These are phyloP conservation scores for Datnioides undecimradiatus DNA, from an alignment of 2,113 vertebrate genomes.

Conservation along the genomic window DNA sequence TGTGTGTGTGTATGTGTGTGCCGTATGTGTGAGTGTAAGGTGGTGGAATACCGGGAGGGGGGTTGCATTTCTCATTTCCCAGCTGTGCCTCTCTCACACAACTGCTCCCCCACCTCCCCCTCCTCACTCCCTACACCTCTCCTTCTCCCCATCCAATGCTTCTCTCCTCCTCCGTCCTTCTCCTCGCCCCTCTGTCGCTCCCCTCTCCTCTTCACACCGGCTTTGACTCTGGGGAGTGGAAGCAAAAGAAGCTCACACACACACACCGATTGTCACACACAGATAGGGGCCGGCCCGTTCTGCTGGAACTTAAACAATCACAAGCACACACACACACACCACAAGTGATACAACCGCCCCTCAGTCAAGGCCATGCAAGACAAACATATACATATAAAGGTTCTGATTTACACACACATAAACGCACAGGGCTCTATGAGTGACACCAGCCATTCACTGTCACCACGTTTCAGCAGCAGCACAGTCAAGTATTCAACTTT, in stretches of 20 bases:
- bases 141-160: constrained; percentile 39
- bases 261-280: constrained; percentile 34
- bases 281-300: constrained; percentile 47
- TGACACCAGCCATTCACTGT: constrained; percentile 24
- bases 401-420: constrained; percentile 44
- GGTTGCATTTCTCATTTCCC: constrained; percentile 84
- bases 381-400: constrained; percentile 61
- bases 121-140: constrained; percentile 31
- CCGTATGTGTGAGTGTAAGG: constrained; percentile 71
- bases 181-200: constrained; percentile 45
- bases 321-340: constrained; percentile 45
- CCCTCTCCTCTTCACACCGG: constrained; percentile 54
- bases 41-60: constrained; percentile 63
- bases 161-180: constrained; percentile 40
- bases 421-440: constrained; percentile 3
- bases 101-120: constrained; percentile 35
- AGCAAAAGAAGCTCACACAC: constrained; percentile 38
- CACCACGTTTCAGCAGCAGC: neutral
- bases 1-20: constrained; percentile 45
- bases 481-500: constrained; percentile 36
- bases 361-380: constrained; percentile 57
- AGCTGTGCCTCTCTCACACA: constrained; percentile 84
- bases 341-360: constrained; percentile 34
- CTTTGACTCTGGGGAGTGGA: constrained; percentile 68
- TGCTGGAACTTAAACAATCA: constrained; percentile 65